phyloP scores from a whole-genome alignment of 2,113 vertebrate genomes.

The Python bivittatus region DNA sequence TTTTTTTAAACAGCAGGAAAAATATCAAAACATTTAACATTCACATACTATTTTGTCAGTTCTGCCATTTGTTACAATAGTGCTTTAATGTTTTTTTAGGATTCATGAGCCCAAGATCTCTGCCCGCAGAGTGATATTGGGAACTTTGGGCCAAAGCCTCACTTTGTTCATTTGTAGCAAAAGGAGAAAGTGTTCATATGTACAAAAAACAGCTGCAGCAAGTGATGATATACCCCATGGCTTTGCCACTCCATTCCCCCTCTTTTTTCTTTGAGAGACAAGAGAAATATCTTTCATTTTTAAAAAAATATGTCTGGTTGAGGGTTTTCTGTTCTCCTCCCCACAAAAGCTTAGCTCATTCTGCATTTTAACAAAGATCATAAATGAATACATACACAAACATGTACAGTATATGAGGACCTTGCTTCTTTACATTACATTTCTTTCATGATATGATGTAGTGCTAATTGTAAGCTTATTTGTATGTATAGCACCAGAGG shows the following conservation, averaged over 20 bases:
- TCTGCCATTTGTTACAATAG: slow-evolving; percentile 10
- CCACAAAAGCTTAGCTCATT: neutral
- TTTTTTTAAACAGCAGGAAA: neutral
- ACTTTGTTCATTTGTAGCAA: slow-evolving; percentile 51
- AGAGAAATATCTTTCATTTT: slow-evolving; percentile 2
- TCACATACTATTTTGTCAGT: slow-evolving; percentile 1
- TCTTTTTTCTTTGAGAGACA: neutral
- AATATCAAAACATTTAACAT: neutral
- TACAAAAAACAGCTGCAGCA: slow-evolving; percentile 37
- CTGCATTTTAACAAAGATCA: slow-evolving; percentile 14
- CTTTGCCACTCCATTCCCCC: neutral
- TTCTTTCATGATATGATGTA: neutral
- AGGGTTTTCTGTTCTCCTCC: neutral
- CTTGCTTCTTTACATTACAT: neutral
- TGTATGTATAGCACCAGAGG: neutral
- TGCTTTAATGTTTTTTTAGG: neutral
- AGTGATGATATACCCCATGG: neutral
- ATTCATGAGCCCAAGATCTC: slow-evolving; percentile 35
- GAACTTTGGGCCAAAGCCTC: slow-evolving; percentile 49
- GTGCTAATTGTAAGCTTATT: neutral
- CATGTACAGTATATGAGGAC: neutral
- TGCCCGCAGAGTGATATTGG: slow-evolving; percentile 34
- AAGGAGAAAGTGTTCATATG: neutral
- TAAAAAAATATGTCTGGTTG: neutral
- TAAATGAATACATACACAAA: neutral